Evolutionary conservation across 2,113 vertebrate species (phyloP).

Genomic region (Ptilonorhynchus violaceus): DNA sequence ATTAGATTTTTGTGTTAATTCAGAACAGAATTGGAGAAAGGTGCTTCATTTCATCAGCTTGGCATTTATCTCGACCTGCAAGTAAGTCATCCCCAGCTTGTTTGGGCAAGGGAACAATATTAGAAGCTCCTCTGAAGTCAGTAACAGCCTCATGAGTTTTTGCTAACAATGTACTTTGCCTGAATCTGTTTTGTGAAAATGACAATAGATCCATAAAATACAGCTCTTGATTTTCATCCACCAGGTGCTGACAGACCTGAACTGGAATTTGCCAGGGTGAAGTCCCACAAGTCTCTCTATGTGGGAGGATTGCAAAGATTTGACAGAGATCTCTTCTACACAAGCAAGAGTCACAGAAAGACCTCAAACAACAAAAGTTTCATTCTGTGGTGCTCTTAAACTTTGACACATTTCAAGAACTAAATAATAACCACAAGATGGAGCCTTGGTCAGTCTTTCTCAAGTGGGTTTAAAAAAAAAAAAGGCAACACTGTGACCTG

Average conservation of each 20-base stretch:
- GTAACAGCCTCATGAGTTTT: not conserved
- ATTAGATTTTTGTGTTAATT: not conserved
- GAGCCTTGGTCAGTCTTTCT: not conserved
- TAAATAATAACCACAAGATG: constrained; percentile 53
- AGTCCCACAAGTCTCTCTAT: not conserved
- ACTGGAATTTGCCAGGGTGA: not conserved
- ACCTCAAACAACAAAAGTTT: not conserved
- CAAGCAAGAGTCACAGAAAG: not conserved
- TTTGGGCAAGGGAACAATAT: not conserved
- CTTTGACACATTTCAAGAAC: not conserved
- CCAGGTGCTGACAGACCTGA: not conserved
- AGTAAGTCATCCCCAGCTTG: not conserved
- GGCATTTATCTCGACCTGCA: not conserved
- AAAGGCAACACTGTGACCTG: not conserved
- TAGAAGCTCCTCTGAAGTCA: not conserved
- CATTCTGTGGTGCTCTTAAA: not conserved
- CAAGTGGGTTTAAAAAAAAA: not conserved
- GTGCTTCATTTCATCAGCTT: not conserved
- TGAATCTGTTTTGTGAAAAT: not conserved
- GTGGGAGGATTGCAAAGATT: not conserved
- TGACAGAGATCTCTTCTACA: not conserved
- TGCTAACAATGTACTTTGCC: not conserved
- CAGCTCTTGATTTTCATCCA: not conserved
- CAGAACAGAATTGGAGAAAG: not conserved
- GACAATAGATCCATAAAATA: not conserved